Evolutionary conservation across 2,888 invertebrate species (phyloP).

Genomic region (Schizotus pectinicornis): DNA sequence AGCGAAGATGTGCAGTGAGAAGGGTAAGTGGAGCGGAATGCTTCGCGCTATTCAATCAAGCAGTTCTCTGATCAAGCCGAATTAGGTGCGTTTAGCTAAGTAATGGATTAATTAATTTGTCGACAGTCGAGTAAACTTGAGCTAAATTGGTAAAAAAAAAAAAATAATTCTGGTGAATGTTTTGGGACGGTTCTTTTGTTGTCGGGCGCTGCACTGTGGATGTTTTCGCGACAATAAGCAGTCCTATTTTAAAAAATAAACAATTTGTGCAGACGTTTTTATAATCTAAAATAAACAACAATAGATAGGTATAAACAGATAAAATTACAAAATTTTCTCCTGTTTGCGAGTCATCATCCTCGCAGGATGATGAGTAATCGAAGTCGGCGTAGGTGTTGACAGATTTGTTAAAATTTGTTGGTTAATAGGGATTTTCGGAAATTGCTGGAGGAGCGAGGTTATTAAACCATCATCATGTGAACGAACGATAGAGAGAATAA

Average conservation of each 20-base stretch:
- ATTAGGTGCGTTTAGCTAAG: background rate
- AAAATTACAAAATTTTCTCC: conserved; percentile 36
- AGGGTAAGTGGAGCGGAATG: conserved; percentile 3
- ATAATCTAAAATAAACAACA: conserved; percentile 35
- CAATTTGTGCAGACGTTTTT: conserved; percentile 40
- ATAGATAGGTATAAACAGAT: conserved; percentile 28
- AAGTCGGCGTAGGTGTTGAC: conserved; percentile 3
- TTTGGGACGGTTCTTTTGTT: no score
- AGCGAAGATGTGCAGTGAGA: background rate
- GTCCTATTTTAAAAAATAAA: conserved; percentile 35
- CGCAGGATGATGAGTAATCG: conserved; percentile 18
- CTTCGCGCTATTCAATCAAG: background rate
- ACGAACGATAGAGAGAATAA: conserved; percentile 31
- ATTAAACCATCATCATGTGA: conserved; percentile 25
- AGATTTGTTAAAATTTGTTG: background rate
- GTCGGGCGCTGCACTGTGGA: background rate
- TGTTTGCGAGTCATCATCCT: conserved; percentile 35
- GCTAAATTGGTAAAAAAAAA: no score
- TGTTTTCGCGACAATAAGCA: conserved; percentile 21
- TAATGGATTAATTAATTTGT: background rate
- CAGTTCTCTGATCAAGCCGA: background rate
- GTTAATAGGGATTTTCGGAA: no score
- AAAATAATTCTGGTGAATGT: no score
- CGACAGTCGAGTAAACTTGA: no score
- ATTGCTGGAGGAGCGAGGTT: conserved; percentile 11